phyloP scores from a whole-genome alignment of 2,113 vertebrate genomes.

The Ailuropoda melanoleuca region DNA sequence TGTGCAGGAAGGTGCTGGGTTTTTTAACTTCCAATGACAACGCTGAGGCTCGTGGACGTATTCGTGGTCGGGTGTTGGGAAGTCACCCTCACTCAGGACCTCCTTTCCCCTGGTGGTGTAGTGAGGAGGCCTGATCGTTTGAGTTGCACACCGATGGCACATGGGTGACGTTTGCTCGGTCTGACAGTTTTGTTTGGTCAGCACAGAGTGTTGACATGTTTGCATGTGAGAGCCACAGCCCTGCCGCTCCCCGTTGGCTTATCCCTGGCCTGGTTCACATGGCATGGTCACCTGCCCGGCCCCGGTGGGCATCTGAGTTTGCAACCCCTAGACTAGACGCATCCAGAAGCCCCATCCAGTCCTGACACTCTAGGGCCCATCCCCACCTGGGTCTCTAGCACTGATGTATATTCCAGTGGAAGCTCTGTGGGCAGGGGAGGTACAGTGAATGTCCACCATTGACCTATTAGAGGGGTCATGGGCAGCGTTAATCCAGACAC shows the following conservation, averaged over 20 bases:
- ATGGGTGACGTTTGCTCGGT: neutral
- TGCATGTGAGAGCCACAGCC: neutral
- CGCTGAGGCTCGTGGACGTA: too few species aligned
- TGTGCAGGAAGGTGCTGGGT: neutral
- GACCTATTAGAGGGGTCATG: neutral
- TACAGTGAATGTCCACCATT: neutral
- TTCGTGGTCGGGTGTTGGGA: neutral
- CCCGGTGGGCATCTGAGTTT: neutral
- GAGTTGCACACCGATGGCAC: neutral
- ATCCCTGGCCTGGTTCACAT: neutral
- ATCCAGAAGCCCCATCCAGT: neutral
- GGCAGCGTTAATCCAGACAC: neutral
- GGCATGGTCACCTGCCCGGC: neutral
- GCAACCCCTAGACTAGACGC: neutral
- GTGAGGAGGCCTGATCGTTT: neutral
- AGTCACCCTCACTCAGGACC: neutral
- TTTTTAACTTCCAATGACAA: neutral
- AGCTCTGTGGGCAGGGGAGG: neutral
- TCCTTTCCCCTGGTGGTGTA: rapidly evolving
- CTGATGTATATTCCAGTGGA: neutral
- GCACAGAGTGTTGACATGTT: neutral
- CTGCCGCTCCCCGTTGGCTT: neutral
- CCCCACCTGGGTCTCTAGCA: neutral
- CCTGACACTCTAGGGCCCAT: neutral
- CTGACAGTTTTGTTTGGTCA: neutral